Base-by-base conservation (phyloP, 2,113 vertebrate genomes). In the Lamprologus tigripictilis region DNA sequence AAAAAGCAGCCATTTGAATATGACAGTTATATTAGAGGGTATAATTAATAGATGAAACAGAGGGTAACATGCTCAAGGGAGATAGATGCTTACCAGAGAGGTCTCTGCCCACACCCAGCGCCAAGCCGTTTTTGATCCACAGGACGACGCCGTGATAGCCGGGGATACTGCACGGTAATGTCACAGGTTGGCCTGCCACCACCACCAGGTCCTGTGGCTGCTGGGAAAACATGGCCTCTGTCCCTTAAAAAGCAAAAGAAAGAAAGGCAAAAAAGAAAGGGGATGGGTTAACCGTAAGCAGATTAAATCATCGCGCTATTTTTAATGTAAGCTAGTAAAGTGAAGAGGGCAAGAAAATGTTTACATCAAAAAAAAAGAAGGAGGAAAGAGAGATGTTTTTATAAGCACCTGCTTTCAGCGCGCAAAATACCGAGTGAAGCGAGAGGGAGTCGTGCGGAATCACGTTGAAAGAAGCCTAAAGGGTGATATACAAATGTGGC, bases 151-250 rank as follows among this genome's bases (percentile, higher is more conserved):
- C 98, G 26, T 98, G 98, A 17, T 99, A 99, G 53, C 97, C 97
- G 0, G 98, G 98, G 91, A 99, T 99, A 78, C 98, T 97, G 3
- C 99, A 99, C 3, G 97, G 97, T 88, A 99, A 96, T 0, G 98
- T 99, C 93, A 98, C 98, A 0, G 97, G 98, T 95, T 99, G 98
- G 42, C 99, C 99, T 0, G 98, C 98, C 11, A 99, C 97, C 93
- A 99, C 98, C 83, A 99, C 98, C 94, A 98, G 96, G 96, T 99
- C 99, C 94, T 99, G 97, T 6, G 99, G 99, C 94, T 99, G 98
- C 95, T 98, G 98, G 16, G 97, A 97, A 95, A 99, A 99, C 95
- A 98, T 97, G 57, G 97, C 97, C 1, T 96, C 95, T 53, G 94
- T 96, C n/a, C 97, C 98, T 99, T 80, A 28, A 57, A 80, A 61